A percentile compares a stretch with the other conserved stretches of the same genome.
Evolutionary conservation across 2,797 vertebrate genomes (phyloP).

Genomic region (Alectoris magna): DNA sequence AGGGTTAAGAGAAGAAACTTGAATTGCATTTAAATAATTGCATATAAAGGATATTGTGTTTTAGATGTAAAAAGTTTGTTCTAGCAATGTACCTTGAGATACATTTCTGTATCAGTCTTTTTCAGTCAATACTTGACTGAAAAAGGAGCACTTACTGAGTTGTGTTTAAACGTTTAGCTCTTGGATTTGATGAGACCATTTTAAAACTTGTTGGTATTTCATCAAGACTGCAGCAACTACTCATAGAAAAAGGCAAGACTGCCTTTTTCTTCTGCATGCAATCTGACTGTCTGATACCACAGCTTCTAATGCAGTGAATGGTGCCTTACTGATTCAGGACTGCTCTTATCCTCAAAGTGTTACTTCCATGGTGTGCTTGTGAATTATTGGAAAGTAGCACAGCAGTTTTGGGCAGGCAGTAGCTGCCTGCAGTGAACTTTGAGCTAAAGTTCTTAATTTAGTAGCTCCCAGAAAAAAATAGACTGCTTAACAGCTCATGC

Average conservation of each 20-base stretch:
- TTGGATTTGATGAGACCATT: neutral
- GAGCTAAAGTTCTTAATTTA: neutral
- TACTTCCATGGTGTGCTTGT: neutral
- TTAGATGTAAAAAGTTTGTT: neutral
- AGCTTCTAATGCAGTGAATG: neutral
- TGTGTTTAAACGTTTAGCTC: neutral
- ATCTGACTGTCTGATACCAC: neutral
- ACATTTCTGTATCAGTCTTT: neutral
- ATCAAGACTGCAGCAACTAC: neutral
- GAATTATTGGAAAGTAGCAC: neutral
- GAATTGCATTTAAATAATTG: neutral
- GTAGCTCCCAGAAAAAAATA: neutral
- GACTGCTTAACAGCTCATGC: neutral
- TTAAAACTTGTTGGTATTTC: neutral
- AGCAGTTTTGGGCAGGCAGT: neutral
- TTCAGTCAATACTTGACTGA: neutral
- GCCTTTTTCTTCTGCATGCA: neutral
- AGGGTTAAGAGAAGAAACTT: neutral
- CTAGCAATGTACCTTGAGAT: neutral
- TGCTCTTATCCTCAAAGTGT: rapidly evolving
- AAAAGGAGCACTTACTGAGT: neutral
- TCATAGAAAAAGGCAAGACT: neutral
- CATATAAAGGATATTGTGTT: neutral
- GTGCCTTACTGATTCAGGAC: neutral
- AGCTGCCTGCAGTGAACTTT: neutral